Percentiles rank a stretch among this genome's conserved stretches.
These are phyloP conservation scores for Zophobas atratus DNA, from an alignment of 1,140 invertebrate genomes.

Conservation along the genomic window DNA sequence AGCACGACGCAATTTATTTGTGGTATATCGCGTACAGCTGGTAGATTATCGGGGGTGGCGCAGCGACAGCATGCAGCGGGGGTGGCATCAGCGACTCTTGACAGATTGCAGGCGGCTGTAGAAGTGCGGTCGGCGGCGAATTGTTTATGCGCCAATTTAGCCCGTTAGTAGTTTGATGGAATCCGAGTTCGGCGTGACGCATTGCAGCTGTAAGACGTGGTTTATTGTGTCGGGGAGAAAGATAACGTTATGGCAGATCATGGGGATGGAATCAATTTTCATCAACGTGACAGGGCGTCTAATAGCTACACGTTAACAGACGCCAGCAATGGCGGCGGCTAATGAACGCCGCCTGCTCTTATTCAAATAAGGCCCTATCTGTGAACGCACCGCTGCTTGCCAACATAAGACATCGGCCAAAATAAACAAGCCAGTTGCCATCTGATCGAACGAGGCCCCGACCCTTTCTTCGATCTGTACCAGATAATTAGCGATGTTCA, in stretches of 20 bases:
- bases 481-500: slow-evolving; percentile 31
- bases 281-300: slow-evolving; percentile 59
- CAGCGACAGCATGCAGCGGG: background rate
- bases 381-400: slow-evolving; percentile 53
- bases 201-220: slow-evolving; percentile 50
- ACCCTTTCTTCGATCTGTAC: slow-evolving; percentile 19
- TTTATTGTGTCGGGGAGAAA: slow-evolving; percentile 49
- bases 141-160: slow-evolving; percentile 45
- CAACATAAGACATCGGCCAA: slow-evolving; percentile 53
- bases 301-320: slow-evolving; percentile 59
- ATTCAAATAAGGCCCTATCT: slow-evolving; percentile 57
- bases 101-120: slow-evolving; percentile 26
- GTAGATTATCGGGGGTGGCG: slow-evolving; percentile 7
- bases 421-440: slow-evolving; percentile 42
- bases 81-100: slow-evolving; percentile 13
- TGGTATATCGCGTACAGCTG: slow-evolving; percentile 9
- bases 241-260: slow-evolving; percentile 59
- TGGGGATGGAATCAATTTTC: slow-evolving; percentile 59
- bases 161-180: slow-evolving; percentile 46
- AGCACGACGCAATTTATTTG: slow-evolving; percentile 5
- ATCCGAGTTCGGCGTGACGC: slow-evolving; percentile 47
- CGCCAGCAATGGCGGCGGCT: slow-evolving; percentile 52
- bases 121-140: slow-evolving; percentile 23
- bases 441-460: background rate
- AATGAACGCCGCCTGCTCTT: slow-evolving; percentile 55